Percentiles rank a stretch among this genome's conserved stretches.
These are phyloP conservation scores for Andrena flavipes DNA, from an alignment of 2,888 invertebrate species.

Conservation along the genomic window DNA sequence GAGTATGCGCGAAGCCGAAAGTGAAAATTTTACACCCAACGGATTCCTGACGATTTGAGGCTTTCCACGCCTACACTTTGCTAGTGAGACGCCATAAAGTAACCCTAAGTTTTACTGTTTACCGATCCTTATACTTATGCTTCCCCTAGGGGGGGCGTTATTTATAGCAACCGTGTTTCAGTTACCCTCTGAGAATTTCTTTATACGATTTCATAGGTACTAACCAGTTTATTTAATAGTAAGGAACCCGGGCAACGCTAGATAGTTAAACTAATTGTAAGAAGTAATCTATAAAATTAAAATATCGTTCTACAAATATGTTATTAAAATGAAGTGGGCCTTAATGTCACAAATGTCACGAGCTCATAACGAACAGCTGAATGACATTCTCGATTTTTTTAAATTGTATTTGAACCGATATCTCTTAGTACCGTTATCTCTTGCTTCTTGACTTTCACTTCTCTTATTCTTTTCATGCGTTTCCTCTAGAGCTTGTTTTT, in stretches of 20 bases:
- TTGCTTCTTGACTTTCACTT: too few species aligned
- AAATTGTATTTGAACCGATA: neutral
- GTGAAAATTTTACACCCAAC: slow-evolving; percentile 42
- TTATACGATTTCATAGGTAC: neutral
- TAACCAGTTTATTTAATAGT: neutral
- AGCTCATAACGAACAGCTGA: neutral
- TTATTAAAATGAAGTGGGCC: neutral
- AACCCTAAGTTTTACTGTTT: neutral
- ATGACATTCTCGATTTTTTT: neutral
- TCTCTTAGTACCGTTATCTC: too few species aligned
- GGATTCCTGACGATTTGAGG: slow-evolving; percentile 5
- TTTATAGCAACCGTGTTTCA: neutral
- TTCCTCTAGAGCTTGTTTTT: too few species aligned
- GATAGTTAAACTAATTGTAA: neutral
- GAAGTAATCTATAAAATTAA: neutral
- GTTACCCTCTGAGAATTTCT: neutral
- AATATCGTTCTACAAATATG: neutral
- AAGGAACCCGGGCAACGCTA: neutral
- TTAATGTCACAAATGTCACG: neutral
- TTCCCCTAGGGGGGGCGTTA: neutral
- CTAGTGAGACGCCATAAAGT: slow-evolving; percentile 32
- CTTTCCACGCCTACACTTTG: slow-evolving; percentile 14
- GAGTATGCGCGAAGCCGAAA: slow-evolving; percentile 23
- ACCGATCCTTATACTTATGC: neutral
- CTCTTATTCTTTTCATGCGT: too few species aligned